Evolutionary conservation across 2,797 vertebrate genomes (phyloP).

Genomic region (Liparis tanakae): DNA sequence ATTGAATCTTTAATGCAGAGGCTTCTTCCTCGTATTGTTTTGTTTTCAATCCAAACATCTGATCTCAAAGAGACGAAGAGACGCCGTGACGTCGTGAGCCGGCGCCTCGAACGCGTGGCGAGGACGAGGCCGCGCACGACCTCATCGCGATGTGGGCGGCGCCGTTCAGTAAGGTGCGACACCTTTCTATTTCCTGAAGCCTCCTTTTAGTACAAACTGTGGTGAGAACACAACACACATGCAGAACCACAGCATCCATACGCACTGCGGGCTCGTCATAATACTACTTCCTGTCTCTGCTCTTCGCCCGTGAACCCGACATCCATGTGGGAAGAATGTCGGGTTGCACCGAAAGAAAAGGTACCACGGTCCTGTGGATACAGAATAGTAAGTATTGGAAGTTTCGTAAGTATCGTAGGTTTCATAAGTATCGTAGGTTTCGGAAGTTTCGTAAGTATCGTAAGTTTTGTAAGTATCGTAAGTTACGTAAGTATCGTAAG

Average conservation of each 20-base stretch:
- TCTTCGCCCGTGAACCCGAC: not conserved
- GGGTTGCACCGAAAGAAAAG: too few relatives aligned
- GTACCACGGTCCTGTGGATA: too few relatives aligned
- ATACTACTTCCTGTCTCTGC: too few relatives aligned
- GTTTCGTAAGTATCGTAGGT: too few relatives aligned
- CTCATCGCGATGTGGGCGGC: not conserved
- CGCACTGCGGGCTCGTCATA: too few relatives aligned
- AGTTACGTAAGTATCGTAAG: too few relatives aligned
- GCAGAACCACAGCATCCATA: not conserved
- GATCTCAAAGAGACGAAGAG: not conserved
- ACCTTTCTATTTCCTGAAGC: not conserved
- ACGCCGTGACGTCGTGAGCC: not conserved
- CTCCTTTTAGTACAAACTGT: not conserved
- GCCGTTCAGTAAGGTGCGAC: not conserved
- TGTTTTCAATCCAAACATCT: not conserved
- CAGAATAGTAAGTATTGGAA: too few relatives aligned
- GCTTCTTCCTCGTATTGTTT: not conserved
- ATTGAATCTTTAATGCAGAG: conserved; percentile 49
- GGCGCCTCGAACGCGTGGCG: not conserved
- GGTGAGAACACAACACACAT: not conserved
- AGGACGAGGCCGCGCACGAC: too few relatives aligned
- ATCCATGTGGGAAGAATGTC: not conserved
- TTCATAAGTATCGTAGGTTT: too few relatives aligned
- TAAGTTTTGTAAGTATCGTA: too few relatives aligned
- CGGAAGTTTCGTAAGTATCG: too few relatives aligned